These are phyloP conservation scores for Rhinichthys osculus DNA, from an alignment of 2,797 vertebrate genomes.

Conservation along the genomic window DNA sequence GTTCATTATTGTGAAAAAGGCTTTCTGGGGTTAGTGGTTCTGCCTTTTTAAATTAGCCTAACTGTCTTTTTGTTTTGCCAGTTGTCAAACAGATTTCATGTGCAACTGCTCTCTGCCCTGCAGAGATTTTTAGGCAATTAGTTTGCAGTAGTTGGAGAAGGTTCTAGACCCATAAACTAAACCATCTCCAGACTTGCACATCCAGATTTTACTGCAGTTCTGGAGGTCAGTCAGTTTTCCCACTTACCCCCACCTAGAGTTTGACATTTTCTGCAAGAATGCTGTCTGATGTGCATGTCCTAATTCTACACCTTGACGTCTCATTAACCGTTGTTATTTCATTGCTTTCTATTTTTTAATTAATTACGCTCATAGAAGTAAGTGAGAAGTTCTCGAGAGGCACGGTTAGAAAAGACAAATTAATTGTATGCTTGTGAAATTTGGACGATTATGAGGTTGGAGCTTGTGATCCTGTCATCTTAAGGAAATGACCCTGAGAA, in stretches of 20 bases:
- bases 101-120: slow-evolving; percentile 20
- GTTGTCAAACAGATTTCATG: slow-evolving; percentile 28
- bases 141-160: slow-evolving; percentile 19
- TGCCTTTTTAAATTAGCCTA: slow-evolving; percentile 19
- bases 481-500: slow-evolving; percentile 34
- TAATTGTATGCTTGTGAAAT: slow-evolving; percentile 19
- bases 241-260: background rate
- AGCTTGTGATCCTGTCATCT: slow-evolving; percentile 22
- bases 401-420: background rate
- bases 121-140: slow-evolving; percentile 24
- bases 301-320: slow-evolving; percentile 17
- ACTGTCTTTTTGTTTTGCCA: slow-evolving; percentile 13
- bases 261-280: background rate
- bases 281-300: background rate
- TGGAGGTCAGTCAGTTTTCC: background rate
- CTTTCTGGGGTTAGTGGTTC: slow-evolving; percentile 49
- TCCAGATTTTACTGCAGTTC: background rate
- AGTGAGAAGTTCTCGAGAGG: background rate
- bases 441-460: background rate
- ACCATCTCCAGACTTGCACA: slow-evolving; percentile 11
- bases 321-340: background rate
- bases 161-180: slow-evolving; percentile 23
- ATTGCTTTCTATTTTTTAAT: background rate
- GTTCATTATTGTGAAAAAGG: slow-evolving; percentile 25
- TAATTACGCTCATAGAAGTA: background rate